Percentiles rank a stretch among this genome's conserved stretches.
Evolutionary conservation across 2,888 invertebrate species (phyloP).

Genomic region (Azorinus chamasolen): DNA sequence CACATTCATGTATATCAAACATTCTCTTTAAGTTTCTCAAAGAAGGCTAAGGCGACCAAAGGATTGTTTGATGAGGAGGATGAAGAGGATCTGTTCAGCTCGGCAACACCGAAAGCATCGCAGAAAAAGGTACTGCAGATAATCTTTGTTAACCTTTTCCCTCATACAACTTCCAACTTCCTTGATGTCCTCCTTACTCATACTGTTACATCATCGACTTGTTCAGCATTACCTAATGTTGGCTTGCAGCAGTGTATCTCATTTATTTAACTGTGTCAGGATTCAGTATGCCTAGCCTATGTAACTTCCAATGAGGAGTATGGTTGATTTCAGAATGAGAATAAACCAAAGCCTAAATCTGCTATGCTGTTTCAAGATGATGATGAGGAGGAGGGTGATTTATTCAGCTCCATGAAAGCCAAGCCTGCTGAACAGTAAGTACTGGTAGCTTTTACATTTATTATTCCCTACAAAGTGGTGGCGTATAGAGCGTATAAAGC

Average conservation of each 20-base stretch:
- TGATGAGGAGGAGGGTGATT: slow-evolving; percentile 54
- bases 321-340: slow-evolving; percentile 4
- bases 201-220: too few relatives aligned
- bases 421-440: slow-evolving; percentile 21
- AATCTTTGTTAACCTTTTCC: too few relatives aligned
- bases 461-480: background rate
- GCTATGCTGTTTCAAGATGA: slow-evolving; percentile 52
- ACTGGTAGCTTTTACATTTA: background rate
- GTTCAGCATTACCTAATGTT: too few relatives aligned
- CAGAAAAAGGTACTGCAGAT: too few relatives aligned
- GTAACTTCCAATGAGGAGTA: too few relatives aligned
- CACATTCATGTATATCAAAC: too few relatives aligned
- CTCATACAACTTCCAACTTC: too few relatives aligned
- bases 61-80: slow-evolving; percentile 73
- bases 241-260: too few relatives aligned
- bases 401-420: slow-evolving; percentile 25
- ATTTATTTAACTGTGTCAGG: too few relatives aligned
- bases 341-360: slow-evolving; percentile 5
- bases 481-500: too few relatives aligned
- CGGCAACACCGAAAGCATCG: slow-evolving; percentile 28
- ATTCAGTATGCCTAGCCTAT: too few relatives aligned
- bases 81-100: slow-evolving; percentile 76
- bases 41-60: slow-evolving; percentile 38
- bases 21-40: slow-evolving; percentile 48
- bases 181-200: too few relatives aligned